phyloP scores from a whole-genome alignment of 2,888 invertebrate species.

The Eucera pruinosa region DNA sequence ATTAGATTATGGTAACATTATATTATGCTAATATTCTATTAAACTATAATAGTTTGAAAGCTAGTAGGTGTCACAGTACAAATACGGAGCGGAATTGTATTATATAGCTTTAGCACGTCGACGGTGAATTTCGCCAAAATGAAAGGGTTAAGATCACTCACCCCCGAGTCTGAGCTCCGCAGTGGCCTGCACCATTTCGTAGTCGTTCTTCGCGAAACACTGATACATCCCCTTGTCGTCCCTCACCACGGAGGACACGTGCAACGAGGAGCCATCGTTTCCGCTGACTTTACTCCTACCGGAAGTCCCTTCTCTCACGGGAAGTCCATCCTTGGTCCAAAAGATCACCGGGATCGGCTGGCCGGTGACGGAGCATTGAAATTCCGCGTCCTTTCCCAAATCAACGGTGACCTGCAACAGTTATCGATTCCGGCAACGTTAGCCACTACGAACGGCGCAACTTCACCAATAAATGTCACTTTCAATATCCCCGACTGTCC shows the following conservation, averaged over 20 bases:
- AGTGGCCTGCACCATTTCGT: constrained; percentile 93
- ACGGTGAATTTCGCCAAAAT: too few relatives aligned
- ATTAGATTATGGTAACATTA: too few relatives aligned
- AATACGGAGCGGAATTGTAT: too few relatives aligned
- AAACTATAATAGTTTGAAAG: too few relatives aligned
- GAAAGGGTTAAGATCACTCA: too few relatives aligned
- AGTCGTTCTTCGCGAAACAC: constrained; percentile 93
- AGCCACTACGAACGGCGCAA: constrained; percentile 89
- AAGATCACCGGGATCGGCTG: constrained; percentile 87
- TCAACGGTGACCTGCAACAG: constrained; percentile 91
- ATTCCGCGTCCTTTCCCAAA: constrained; percentile 92
- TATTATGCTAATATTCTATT: too few relatives aligned
- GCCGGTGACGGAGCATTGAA: constrained; percentile 95
- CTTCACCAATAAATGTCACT: constrained; percentile 42
- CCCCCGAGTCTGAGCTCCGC: constrained; percentile 93
- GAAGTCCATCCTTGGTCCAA: constrained; percentile 85
- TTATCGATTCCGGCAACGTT: constrained; percentile 81
- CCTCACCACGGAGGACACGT: constrained; percentile 87
- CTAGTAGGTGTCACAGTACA: too few relatives aligned
- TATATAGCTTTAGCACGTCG: too few relatives aligned
- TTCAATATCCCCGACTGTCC: constrained; percentile 43
- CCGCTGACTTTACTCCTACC: constrained; percentile 81
- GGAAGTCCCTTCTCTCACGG: constrained; percentile 83
- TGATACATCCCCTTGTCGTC: constrained; percentile 97
- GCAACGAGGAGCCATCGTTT: constrained; percentile 80